Conservation (phyloP, 2,888 invertebrate species). For the Apotomis turbidana region DNA sequence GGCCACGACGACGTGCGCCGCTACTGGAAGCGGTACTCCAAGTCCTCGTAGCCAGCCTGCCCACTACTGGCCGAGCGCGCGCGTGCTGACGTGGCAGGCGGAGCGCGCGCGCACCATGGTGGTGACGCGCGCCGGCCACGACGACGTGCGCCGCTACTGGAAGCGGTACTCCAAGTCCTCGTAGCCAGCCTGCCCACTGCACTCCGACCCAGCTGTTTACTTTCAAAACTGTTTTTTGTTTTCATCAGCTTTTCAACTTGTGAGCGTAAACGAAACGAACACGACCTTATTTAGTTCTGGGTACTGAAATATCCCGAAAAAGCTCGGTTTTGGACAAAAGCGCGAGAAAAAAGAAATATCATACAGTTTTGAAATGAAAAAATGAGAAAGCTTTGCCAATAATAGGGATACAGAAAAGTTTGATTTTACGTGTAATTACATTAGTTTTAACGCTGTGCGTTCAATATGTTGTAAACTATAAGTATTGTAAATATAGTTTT, state of each 20-base stretch:
- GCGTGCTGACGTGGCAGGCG: conserved; percentile 95
- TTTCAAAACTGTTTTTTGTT: no score
- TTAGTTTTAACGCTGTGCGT: conserved; percentile 6
- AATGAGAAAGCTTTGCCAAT: no score
- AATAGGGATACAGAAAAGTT: no score
- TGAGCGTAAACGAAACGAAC: no score
- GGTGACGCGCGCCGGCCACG: conserved; percentile 96
- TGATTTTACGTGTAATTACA: not conserved
- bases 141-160: conserved; percentile 98
- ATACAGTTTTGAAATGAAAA: no score
- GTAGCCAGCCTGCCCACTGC: conserved; percentile 39
- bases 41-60: conserved; percentile 76
- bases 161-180: conserved; percentile 93
- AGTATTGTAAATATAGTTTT: conserved; percentile 21
- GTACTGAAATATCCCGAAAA: no score
- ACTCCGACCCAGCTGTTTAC: no score
- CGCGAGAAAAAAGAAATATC: no score
- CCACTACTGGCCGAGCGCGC: no score
- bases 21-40: conserved; percentile 98
- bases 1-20: conserved; percentile 98
- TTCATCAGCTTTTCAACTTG: no score
- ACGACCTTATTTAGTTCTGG: no score
- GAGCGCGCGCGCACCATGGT: conserved; percentile 94
- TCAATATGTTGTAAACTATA: not conserved
- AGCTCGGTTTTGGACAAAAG: no score